These are phyloP conservation scores for Drosophila lini DNA, from an alignment of 1,140 invertebrate species.

Conservation along the genomic window DNA sequence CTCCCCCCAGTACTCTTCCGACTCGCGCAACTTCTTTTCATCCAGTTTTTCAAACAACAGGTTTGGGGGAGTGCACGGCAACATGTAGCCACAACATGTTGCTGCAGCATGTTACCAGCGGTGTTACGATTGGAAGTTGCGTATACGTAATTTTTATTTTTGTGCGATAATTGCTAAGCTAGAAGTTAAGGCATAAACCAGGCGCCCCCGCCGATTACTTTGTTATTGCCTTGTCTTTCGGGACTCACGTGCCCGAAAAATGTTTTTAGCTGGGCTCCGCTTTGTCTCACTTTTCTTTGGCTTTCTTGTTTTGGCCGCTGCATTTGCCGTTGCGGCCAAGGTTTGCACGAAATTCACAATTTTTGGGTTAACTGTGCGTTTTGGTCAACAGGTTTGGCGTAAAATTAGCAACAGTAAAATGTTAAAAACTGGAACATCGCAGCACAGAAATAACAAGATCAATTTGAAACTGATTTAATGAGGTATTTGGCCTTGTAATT, in stretches of 20 bases:
- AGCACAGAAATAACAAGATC: conserved; percentile 1
- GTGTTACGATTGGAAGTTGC: conserved; percentile 7
- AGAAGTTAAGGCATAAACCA: conserved; percentile 1
- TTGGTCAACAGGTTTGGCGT: conserved; percentile 21
- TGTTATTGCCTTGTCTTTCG: neutral
- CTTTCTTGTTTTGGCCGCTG: conserved; percentile 1
- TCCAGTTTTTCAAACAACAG: conserved; percentile 21
- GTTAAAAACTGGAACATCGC: conserved; percentile 3
- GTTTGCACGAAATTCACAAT: conserved; percentile 8
- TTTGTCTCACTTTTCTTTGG: neutral
- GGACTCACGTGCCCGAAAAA: conserved; percentile 14
- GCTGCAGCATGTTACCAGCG: conserved; percentile 47
- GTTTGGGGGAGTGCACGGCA: conserved; percentile 14
- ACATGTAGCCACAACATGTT: conserved; percentile 26
- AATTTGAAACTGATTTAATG: neutral
- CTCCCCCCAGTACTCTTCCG: conserved; percentile 5
- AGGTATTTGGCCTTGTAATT: neutral
- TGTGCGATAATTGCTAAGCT: conserved; percentile 24
- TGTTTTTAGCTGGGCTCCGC: neutral
- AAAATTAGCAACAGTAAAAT: conserved; percentile 15
- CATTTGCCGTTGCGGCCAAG: conserved; percentile 32
- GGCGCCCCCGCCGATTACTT: neutral
- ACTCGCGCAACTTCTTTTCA: conserved; percentile 3
- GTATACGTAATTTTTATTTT: conserved; percentile 63
- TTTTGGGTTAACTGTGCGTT: conserved; percentile 29